Evolutionary conservation across 2,888 invertebrate genomes (phyloP), one percentile per base, ranked within the genome.

Genomic region (Stomorhina lunata): DNA sequence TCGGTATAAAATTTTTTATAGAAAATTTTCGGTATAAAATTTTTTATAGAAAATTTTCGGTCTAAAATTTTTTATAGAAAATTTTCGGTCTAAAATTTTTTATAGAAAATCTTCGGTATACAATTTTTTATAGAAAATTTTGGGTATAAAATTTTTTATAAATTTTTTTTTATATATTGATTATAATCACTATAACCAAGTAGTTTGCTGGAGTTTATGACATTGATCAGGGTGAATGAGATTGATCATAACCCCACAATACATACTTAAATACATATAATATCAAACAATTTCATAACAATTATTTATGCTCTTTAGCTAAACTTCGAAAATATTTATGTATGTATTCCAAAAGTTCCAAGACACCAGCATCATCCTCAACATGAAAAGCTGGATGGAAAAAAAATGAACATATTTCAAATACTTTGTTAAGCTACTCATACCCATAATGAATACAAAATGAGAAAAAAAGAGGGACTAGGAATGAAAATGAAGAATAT

Each of bases 401-500:
- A 17, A 63, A 43, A 40, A 27, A 17, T 7, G 0, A 43, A 72
- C 55, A 71, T 71, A 65, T 71, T 78, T 78, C 0, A 65, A 65
- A 78, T 78, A 48, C 57, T 72, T 72, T 79, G 20, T 65, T 29
- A 48, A 71, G 20, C 29, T 40, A 17, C 45, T 71, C 15, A 71
- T 12, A 55, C 55, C 27, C 34, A 48, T 27, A 55, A 37, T 72
- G 71, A 72, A 78, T 78, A 57, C 57, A 59, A 48, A 72, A 29
- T 57, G 17, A 66, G 40, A n/a, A 59, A 2, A 17, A n/a, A 43
- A 37, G 32, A 55, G 32, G 25, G 2, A 34, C 25, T 6, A 50
- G 9, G 22, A 72, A 72, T 61, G 17, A 75, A 75, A 45, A 75
- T 66, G 20, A 65, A 66, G 25, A 55, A 63, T 55, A 71, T 71